These are phyloP conservation scores for Papilio machaon DNA, from an alignment of 1,140 invertebrate species.

Conservation along the genomic window DNA sequence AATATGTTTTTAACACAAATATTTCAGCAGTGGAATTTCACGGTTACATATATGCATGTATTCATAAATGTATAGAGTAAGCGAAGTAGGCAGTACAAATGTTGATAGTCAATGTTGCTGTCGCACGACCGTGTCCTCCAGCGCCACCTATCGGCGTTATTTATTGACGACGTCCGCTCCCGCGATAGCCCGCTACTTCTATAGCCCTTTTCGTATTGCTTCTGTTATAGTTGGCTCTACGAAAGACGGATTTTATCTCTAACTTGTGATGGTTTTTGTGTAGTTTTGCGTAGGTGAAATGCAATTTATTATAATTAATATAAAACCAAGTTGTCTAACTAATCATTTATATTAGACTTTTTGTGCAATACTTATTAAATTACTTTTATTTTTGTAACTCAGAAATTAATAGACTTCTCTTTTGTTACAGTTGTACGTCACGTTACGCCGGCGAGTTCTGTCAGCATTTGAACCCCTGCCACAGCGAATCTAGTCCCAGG, in stretches of 20 bases:
- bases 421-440: conserved; percentile 93
- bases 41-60: too few species aligned
- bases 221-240: not conserved
- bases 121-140: conserved; percentile 69
- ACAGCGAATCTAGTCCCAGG: conserved; percentile 88
- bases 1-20: too few species aligned
- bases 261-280: not conserved
- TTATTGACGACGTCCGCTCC: conserved; percentile 70
- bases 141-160: conserved; percentile 74
- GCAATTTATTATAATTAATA: not conserved
- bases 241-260: conserved; percentile 11
- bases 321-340: too few species aligned
- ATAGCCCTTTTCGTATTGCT: not conserved
- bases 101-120: conserved; percentile 45
- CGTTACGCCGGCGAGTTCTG: conserved; percentile 97
- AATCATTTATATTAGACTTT: too few species aligned
- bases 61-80: not conserved
- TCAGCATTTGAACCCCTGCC: conserved; percentile 95
- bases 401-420: conserved; percentile 45
- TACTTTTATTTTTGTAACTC: not conserved
- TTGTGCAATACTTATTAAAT: not conserved
- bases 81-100: conserved; percentile 12
- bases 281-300: not conserved
- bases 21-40: too few species aligned
- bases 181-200: conserved; percentile 52